Conservation (phyloP, 1,140 invertebrate genomes). For the Halictus rubicundus region DNA sequence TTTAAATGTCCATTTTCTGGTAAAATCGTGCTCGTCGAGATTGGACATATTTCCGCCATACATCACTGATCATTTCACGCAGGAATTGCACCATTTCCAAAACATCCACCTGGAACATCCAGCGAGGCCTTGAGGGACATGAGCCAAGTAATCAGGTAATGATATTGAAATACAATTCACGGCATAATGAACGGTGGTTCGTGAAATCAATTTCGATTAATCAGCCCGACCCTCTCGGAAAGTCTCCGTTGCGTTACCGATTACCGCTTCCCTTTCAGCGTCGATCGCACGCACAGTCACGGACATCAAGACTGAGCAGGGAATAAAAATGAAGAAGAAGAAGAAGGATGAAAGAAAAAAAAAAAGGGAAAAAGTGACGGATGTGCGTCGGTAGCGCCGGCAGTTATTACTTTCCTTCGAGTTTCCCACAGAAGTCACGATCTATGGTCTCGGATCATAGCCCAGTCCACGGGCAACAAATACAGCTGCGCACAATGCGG, state of each 20-base stretch:
- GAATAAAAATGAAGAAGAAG: no score
- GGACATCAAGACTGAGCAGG: no score
- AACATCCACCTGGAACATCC: no score
- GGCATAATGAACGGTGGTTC: no score
- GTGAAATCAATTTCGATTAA: background rate
- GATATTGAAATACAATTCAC: no score
- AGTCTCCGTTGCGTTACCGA: background rate
- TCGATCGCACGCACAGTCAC: slow-evolving; percentile 30
- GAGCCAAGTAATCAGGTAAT: no score
- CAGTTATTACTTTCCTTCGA: slow-evolving; percentile 72
- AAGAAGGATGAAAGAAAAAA: background rate
- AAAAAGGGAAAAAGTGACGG: slow-evolving; percentile 44
- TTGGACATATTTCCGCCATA: no score
- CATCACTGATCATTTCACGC: no score
- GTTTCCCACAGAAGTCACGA: slow-evolving; percentile 80
- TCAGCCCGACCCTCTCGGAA: background rate
- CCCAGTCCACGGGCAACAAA: slow-evolving; percentile 65
- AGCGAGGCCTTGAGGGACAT: no score
- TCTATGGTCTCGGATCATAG: slow-evolving; percentile 79
- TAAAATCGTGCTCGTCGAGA: no score
- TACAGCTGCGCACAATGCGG: slow-evolving; percentile 51
- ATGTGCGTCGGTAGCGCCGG: slow-evolving; percentile 36
- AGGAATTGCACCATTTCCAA: no score
- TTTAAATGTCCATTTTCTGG: no score
- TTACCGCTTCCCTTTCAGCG: slow-evolving; percentile 4